These are phyloP conservation scores for Drosophila multiciliata DNA, from an alignment of 2,888 invertebrate species.

Conservation along the genomic window DNA sequence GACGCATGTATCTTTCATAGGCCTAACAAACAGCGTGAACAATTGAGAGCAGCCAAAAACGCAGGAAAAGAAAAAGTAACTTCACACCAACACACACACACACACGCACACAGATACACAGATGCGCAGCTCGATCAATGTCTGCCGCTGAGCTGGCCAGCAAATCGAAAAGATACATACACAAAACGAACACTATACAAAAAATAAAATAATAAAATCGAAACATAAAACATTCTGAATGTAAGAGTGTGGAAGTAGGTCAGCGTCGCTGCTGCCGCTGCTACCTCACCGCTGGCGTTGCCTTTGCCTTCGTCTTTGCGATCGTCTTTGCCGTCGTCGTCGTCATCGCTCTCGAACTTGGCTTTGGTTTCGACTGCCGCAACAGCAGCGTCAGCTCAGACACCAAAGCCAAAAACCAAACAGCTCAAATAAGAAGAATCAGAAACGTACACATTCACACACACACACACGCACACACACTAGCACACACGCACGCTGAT, in stretches of 20 bases:
- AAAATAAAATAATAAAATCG: slow-evolving; percentile 80
- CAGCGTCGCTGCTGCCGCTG: slow-evolving; percentile 45
- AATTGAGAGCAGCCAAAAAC: slow-evolving; percentile 75
- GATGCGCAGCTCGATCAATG: slow-evolving; percentile 36
- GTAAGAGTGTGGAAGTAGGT: slow-evolving; percentile 78
- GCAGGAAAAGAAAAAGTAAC: slow-evolving; percentile 78
- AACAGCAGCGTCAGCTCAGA: slow-evolving; percentile 46
- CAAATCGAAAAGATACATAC: slow-evolving; percentile 72
- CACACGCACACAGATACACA: slow-evolving; percentile 30
- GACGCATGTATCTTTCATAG: slow-evolving; percentile 66
- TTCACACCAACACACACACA: slow-evolving; percentile 57
- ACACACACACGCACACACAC: slow-evolving; percentile 11
- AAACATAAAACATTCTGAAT: slow-evolving; percentile 84
- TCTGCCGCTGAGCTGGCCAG: slow-evolving; percentile 49
- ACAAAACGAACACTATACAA: slow-evolving; percentile 69
- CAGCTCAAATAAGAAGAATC: slow-evolving; percentile 58
- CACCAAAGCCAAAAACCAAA: slow-evolving; percentile 57
- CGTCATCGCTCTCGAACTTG: slow-evolving; percentile 67
- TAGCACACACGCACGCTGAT: slow-evolving; percentile 48
- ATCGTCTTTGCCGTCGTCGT: slow-evolving; percentile 27
- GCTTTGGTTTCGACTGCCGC: slow-evolving; percentile 61
- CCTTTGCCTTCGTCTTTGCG: slow-evolving; percentile 10
- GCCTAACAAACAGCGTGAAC: slow-evolving; percentile 69
- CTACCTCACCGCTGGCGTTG: slow-evolving; percentile 4
- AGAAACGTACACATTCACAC: slow-evolving; percentile 36